Evolutionary conservation across 2,888 invertebrate genomes (phyloP).

Genomic region (Aleiodes leptofemur): DNA sequence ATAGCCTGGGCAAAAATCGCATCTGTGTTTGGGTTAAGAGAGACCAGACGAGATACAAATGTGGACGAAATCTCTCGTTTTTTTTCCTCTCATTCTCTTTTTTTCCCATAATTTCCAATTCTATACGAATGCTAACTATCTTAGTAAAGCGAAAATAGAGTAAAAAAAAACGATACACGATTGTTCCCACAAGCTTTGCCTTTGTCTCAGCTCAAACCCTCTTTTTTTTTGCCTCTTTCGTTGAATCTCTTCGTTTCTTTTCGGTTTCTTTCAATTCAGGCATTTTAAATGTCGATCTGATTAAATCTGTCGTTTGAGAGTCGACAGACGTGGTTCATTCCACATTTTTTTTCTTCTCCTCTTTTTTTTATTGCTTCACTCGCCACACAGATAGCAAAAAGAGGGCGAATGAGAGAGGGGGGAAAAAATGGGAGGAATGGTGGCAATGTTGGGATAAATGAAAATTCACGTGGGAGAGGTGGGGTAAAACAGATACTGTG

Average conservation of each 20-base stretch:
- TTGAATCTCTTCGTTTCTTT: conserved; percentile 34
- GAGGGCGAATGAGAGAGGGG: conserved; percentile 19
- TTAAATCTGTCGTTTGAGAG: conserved; percentile 56
- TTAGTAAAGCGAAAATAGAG: background rate
- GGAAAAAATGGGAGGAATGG: background rate
- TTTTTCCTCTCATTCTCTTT: conserved; percentile 37
- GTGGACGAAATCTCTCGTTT: conserved; percentile 17
- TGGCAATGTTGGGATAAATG: too few relatives aligned
- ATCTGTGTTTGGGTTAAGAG: conserved; percentile 38
- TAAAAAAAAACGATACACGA: background rate
- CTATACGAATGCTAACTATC: too few relatives aligned
- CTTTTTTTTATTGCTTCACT: conserved; percentile 33
- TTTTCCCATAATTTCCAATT: background rate
- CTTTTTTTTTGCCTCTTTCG: conserved; percentile 19
- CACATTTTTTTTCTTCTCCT: conserved; percentile 11
- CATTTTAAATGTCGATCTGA: conserved; percentile 52
- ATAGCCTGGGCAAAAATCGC: conserved; percentile 36
- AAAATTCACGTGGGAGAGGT: too few relatives aligned
- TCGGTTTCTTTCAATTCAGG: conserved; percentile 6
- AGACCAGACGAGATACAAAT: conserved; percentile 45
- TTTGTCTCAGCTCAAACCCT: conserved; percentile 1
- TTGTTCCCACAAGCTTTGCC: conserved; percentile 26
- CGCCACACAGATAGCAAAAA: conserved; percentile 11
- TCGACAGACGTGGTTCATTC: conserved; percentile 11
- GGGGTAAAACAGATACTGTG: too few relatives aligned